Evolutionary conservation across 2,888 invertebrate species (phyloP), one percentile per base, ranked within the genome.

Genomic region (Thyatira batis): DNA sequence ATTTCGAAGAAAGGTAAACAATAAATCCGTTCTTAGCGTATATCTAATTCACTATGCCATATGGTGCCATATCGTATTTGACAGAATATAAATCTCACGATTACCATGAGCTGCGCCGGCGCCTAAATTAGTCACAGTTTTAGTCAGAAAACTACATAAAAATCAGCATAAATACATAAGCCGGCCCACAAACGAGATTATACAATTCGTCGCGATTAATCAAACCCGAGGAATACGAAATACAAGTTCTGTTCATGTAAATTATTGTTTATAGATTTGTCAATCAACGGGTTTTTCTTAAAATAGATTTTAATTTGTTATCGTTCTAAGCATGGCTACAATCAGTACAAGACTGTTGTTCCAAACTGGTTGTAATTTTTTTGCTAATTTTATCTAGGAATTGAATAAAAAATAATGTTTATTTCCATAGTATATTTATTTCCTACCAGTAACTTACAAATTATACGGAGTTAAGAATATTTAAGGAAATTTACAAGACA

Each of bases 61-160:
- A 39, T 39, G 39, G 39, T 39, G 17, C n/a, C n/a, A n/a, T 51
- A 44, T 55, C 57, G 55, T 45, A 54, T 53, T 51, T 53, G 61
- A 49, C 59, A 57, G 59, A 52, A 51, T 58, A 65, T 69, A 72
- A 71, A 71, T 71, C 65, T 64, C 49, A 27, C 51, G 60, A 69
- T 70, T 68, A 70, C 46, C 48, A 44, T 55, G 52, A 30, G 30
- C 30, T 45, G 51, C 51, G 51, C 45, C 51, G 45, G 45, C 30
- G 45, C 45, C 51, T 10, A 51, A 51, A 33, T 46, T 51, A 33
- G 51, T 51, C 51, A 45, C 30, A 27, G 27, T 48, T 25, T 23
- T 33, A 33, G 13, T n/a, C 11, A 17, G 17, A 27, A 25, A 48
- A 48, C 25, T 48, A 20, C 28, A 48, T 48, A 48, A 48, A 46